These are phyloP conservation scores for Erinaceus europaeus DNA, from an alignment of 2,113 vertebrate species.

Conservation along the genomic window DNA sequence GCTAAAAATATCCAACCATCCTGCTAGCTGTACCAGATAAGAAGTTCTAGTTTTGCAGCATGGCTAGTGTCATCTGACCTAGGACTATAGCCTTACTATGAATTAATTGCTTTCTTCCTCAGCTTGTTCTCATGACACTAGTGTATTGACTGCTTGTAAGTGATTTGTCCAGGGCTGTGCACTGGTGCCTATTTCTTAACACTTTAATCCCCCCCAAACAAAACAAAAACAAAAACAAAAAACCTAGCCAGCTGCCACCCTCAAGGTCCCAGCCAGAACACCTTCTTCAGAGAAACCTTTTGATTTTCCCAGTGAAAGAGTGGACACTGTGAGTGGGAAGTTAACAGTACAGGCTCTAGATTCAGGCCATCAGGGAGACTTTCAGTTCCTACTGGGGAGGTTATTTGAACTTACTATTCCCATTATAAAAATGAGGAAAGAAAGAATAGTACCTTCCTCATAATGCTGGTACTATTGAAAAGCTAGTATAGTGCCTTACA, in stretches of 20 bases:
- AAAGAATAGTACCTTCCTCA: not conserved
- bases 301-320: not conserved
- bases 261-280: not conserved
- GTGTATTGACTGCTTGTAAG: too few relatives aligned
- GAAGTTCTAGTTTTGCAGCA: not conserved
- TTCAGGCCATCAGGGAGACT: too few relatives aligned
- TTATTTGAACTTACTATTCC: not conserved
- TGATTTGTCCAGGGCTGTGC: too few relatives aligned
- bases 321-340: not conserved
- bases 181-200: too few relatives aligned
- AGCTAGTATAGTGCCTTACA: not conserved
- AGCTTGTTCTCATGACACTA: not conserved
- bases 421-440: not conserved
- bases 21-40: not conserved
- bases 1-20: not conserved
- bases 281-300: not conserved
- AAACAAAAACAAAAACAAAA: too few relatives aligned
- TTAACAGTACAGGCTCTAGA: not conserved
- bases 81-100: not conserved
- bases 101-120: not conserved
- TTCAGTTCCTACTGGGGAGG: not conserved
- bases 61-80: not conserved
- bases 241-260: too few relatives aligned
- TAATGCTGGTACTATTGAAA: slow-evolving; percentile 1
- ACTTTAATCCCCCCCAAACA: too few relatives aligned